Conservation (phyloP, 2,888 invertebrate species). For the Bedellia somnulentella region DNA sequence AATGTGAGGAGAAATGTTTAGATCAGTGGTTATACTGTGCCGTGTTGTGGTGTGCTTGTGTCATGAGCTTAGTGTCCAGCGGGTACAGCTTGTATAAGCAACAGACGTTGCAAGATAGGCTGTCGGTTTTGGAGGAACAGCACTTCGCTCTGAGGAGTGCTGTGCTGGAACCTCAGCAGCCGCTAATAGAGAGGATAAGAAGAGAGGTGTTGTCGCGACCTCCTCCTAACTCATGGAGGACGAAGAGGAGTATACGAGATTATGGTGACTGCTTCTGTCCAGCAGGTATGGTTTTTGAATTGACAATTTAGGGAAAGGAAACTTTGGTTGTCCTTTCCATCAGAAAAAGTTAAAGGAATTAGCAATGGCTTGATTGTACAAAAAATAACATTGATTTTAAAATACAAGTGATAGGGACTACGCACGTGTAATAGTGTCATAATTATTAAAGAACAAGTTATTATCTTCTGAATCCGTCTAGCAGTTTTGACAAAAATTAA, state of each 20-base stretch:
- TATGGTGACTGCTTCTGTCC: conserved; percentile 71
- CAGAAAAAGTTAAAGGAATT: too few relatives aligned
- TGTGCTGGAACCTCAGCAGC: conserved; percentile 52
- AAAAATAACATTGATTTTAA: too few relatives aligned
- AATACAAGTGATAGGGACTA: too few relatives aligned
- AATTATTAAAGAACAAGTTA: too few relatives aligned
- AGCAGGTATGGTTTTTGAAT: conserved; percentile 54
- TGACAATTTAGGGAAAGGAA: neutral
- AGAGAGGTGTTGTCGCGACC: conserved; percentile 50
- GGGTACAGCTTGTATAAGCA: conserved; percentile 64
- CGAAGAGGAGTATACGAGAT: conserved; percentile 54
- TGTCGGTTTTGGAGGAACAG: conserved; percentile 59
- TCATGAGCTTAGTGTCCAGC: conserved; percentile 64
- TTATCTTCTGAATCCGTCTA: too few relatives aligned
- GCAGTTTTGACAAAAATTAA: too few relatives aligned
- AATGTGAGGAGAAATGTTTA: conserved; percentile 35
- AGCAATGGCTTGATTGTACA: too few relatives aligned
- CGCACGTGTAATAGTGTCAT: too few relatives aligned
- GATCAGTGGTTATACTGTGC: conserved; percentile 49
- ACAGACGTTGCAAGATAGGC: conserved; percentile 50
- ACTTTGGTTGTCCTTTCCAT: too few relatives aligned
- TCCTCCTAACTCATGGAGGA: conserved; percentile 27
- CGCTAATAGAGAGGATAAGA: conserved; percentile 56
- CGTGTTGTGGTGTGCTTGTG: conserved; percentile 67
- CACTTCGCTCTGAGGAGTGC: conserved; percentile 54